A percentile compares a stretch with the other conserved stretches of the same genome.
Evolutionary conservation across 2,113 vertebrate species (phyloP).

Genomic region (Eurypyga helias): DNA sequence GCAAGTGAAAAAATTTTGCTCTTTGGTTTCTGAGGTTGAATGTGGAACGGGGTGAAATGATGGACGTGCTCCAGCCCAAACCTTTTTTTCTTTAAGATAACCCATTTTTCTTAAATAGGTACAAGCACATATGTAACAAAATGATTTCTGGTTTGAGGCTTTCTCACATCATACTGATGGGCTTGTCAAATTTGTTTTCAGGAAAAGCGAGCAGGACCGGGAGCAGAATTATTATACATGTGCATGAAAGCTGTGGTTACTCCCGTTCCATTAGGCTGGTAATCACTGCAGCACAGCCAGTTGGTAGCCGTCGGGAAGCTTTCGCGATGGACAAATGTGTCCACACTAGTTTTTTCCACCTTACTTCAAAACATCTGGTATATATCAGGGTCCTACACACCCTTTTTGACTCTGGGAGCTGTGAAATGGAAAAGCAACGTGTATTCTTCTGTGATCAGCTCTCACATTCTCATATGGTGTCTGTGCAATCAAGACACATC

Average conservation of each 20-base stretch:
- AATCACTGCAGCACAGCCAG: neutral
- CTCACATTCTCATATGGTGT: constrained; percentile 13
- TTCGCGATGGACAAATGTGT: neutral
- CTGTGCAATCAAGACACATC: constrained; percentile 44
- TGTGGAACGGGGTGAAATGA: neutral
- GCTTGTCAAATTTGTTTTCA: neutral
- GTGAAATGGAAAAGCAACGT: constrained; percentile 64
- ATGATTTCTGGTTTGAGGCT: neutral
- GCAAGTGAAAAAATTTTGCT: neutral
- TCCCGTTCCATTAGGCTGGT: neutral
- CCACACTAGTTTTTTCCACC: constrained; percentile 8
- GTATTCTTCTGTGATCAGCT: constrained; percentile 53
- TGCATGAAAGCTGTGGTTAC: neutral
- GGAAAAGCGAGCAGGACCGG: neutral
- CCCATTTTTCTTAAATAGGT: neutral
- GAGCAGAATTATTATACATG: neutral
- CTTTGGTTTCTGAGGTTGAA: neutral
- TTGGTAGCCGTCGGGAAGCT: neutral
- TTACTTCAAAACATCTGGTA: constrained; percentile 42
- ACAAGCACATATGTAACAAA: neutral
- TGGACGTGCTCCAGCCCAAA: neutral
- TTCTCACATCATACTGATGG: neutral
- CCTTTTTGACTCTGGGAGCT: neutral
- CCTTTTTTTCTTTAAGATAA: neutral
- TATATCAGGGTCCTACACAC: neutral